Evolutionary conservation across 2,113 vertebrate genomes (phyloP).

Genomic region (Phodopus roborovskii): DNA sequence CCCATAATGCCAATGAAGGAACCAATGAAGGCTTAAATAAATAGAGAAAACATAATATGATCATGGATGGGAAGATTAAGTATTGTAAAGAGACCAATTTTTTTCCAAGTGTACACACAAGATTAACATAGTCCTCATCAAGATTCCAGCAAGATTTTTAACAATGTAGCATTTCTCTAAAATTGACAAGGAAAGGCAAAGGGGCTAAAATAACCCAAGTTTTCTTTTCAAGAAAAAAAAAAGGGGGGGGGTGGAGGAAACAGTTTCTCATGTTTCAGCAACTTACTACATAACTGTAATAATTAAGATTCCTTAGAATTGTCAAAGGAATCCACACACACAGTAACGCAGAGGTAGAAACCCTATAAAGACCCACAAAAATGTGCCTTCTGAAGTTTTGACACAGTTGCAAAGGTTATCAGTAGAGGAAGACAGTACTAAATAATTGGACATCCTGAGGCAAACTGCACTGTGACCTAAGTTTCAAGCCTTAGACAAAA

Average conservation of each 20-base stretch:
- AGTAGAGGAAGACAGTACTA: not conserved
- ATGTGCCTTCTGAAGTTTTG: not conserved
- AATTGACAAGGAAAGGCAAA: constrained; percentile 22
- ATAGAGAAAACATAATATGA: not conserved
- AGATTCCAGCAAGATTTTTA: not conserved
- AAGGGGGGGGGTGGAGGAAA: not conserved
- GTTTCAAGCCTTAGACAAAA: constrained; percentile 62
- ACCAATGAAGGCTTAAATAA: not conserved
- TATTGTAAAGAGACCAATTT: not conserved
- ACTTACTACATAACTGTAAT: not conserved
- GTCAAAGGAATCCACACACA: not conserved
- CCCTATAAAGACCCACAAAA: not conserved
- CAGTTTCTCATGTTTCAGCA: not conserved
- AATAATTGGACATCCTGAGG: not conserved
- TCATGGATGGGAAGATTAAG: not conserved
- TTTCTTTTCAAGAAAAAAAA: not conserved
- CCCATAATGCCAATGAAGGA: not conserved
- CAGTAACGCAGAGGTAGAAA: not conserved
- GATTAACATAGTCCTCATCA: not conserved
- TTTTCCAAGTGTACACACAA: not conserved
- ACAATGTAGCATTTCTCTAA: not conserved
- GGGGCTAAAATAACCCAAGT: not conserved
- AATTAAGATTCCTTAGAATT: not conserved
- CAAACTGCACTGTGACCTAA: constrained; percentile 42
- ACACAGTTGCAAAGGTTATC: not conserved